Conservation (phyloP, 2,113 vertebrate species). For the Poicephalus gulielmi region DNA sequence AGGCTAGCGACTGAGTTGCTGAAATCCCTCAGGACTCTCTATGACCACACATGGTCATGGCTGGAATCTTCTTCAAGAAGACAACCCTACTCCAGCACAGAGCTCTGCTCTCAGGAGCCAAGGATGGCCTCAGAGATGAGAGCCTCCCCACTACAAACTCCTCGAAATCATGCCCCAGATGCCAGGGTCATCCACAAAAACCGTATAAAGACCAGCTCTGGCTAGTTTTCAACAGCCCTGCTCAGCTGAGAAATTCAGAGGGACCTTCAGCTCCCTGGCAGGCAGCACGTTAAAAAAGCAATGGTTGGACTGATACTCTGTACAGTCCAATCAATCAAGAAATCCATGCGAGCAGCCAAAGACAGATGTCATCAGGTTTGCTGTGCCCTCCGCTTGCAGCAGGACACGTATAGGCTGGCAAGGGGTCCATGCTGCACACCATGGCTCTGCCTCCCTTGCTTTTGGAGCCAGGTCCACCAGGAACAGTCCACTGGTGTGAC, state of each 20-base stretch:
- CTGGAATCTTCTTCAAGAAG: slow-evolving; percentile 10
- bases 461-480: not conserved
- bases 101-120: not conserved
- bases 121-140: not conserved
- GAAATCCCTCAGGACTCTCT: not conserved
- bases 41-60: not conserved
- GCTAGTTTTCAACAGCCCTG: not conserved
- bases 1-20: not conserved
- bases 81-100: not conserved
- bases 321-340: not conserved
- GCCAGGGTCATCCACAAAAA: not conserved
- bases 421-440: not conserved
- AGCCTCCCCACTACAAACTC: not conserved
- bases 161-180: not conserved
- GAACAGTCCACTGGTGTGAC: not conserved
- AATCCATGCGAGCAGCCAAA: not conserved
- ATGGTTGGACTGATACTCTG: not conserved
- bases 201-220: not conserved
- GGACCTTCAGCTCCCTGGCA: not conserved
- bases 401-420: not conserved
- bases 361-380: not conserved
- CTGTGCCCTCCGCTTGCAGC: not conserved
- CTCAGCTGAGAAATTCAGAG: not conserved
- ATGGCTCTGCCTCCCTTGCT: not conserved
- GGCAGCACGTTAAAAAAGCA: not conserved